Evolutionary conservation across 2,888 invertebrate genomes (phyloP).

Genomic region (Plutella xylostella): DNA sequence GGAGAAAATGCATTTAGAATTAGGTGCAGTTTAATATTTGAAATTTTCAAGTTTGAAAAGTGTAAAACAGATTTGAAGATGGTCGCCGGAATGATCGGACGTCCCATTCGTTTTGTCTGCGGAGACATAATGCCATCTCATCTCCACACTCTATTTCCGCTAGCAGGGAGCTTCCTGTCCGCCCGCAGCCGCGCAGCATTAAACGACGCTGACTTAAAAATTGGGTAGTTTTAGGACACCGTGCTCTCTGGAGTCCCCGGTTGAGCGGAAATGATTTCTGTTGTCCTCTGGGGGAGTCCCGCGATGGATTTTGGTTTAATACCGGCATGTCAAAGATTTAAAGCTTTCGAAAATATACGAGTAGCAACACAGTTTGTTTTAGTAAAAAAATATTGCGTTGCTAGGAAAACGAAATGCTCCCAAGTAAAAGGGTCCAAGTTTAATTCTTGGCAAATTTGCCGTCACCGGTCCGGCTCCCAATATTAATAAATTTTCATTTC

Average conservation of each 20-base stretch:
- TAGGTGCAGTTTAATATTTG: too few species aligned
- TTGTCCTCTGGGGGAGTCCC: slow-evolving; percentile 29
- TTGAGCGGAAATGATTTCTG: slow-evolving; percentile 62
- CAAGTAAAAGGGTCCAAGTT: slow-evolving; percentile 1
- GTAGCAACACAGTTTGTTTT: too few species aligned
- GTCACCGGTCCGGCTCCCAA: slow-evolving; percentile 32
- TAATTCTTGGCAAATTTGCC: slow-evolving; percentile 3
- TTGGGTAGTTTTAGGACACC: slow-evolving; percentile 55
- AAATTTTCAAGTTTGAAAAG: not conserved
- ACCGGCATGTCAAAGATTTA: slow-evolving; percentile 7
- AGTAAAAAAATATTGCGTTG: not conserved
- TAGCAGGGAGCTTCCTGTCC: slow-evolving; percentile 48
- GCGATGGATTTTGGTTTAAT: slow-evolving; percentile 24
- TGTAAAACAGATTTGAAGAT: not conserved
- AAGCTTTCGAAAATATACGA: too few species aligned
- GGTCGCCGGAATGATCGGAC: not conserved
- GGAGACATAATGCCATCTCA: slow-evolving; percentile 31
- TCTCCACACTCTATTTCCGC: slow-evolving; percentile 62
- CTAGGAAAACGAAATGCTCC: not conserved
- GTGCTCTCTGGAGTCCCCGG: slow-evolving; percentile 38
- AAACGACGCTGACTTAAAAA: slow-evolving; percentile 57
- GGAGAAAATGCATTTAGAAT: too few species aligned
- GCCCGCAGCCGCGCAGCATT: slow-evolving; percentile 31
- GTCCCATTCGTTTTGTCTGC: slow-evolving; percentile 9
- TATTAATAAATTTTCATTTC: slow-evolving; percentile 69